Evolutionary conservation across 2,797 vertebrate genomes (phyloP).

Genomic region (Borostomias antarcticus): DNA sequence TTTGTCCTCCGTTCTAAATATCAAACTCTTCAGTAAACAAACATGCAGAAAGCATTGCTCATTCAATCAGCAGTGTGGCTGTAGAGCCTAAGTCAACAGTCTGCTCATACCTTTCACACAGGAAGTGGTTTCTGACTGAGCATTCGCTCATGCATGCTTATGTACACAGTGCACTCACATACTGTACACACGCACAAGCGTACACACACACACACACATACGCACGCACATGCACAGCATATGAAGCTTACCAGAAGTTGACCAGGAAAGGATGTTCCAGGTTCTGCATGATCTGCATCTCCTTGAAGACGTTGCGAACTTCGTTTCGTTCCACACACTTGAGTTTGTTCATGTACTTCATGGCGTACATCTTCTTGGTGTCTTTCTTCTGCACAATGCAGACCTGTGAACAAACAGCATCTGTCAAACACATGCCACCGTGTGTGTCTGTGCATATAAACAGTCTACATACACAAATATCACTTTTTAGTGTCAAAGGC

Average conservation of each 20-base stretch:
- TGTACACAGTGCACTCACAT: background rate
- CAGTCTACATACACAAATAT: no score
- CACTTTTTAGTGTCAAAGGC: no score
- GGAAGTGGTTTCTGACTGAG: background rate
- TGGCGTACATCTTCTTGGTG: conserved; percentile 98
- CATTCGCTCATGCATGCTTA: background rate
- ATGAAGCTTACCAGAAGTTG: conserved; percentile 90
- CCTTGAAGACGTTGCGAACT: conserved; percentile 96
- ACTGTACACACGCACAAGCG: background rate
- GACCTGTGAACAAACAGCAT: conserved; percentile 74
- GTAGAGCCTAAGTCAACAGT: background rate
- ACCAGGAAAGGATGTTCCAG: conserved; percentile 97
- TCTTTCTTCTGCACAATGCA: conserved; percentile 98
- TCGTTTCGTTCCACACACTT: conserved; percentile 96
- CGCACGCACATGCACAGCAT: background rate
- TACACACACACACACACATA: conserved; percentile 6
- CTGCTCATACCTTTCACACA: background rate
- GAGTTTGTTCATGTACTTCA: conserved; percentile 99
- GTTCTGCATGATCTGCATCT: conserved; percentile 97
- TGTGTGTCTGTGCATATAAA: conserved; percentile 13
- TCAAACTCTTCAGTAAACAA: background rate
- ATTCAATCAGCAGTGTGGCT: background rate
- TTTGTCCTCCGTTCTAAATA: background rate
- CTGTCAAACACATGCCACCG: no score
- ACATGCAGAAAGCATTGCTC: background rate